Base-by-base conservation (phyloP, 2,888 invertebrate species). In the Dasysyrphus tricinctus region DNA sequence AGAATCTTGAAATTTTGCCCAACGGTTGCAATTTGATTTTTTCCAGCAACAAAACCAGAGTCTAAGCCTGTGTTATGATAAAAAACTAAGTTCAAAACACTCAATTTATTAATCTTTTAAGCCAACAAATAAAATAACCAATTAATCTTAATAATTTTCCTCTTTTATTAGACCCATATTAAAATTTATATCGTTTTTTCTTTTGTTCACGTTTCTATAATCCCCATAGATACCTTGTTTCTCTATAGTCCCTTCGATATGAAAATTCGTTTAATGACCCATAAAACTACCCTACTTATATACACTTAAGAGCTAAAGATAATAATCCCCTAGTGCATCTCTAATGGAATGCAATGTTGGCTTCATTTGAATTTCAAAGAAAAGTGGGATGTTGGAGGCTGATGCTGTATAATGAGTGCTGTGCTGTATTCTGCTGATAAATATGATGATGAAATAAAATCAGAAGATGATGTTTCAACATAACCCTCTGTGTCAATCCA, bases 281-380 rank as follows among this genome's bases (percentile, higher is more conserved):
- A 65, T 49, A 32, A 65, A 65, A 65, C 34, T 34, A 47, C 39
- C 65, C 47, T 47, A 29, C 32, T 65, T 47, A 65, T 32, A 9
- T 16, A 44, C n/a, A n/a, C 47, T 65, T 47, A 47, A 47, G 47
- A 34, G 34, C 47, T 34, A 34, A 34, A 3, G 65, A 49, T 14
- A 5, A 19, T 47, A 65, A 65, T 65, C 65, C 65, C 47, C 24
- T 19, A 19, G 47, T 65, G 65, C 65, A 65, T 65, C 47, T 65
- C 65, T 32, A 65, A 65, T 65, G 47, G 9, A 65, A 47, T 65
- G 65, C 65, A 65, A 65, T 49, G 32, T 47, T 65, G 65, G 65
- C 47, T 65, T 65, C 34, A 65, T 65, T 47, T 34, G 34, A 65
- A 65, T 34, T 34, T 47, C 16, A 34, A 65, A 49, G 34, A 39